A percentile compares a stretch with the other conserved stretches of the same genome.
Conservation (phyloP, 2,113 vertebrate genomes). For the Spea bombifrons region DNA sequence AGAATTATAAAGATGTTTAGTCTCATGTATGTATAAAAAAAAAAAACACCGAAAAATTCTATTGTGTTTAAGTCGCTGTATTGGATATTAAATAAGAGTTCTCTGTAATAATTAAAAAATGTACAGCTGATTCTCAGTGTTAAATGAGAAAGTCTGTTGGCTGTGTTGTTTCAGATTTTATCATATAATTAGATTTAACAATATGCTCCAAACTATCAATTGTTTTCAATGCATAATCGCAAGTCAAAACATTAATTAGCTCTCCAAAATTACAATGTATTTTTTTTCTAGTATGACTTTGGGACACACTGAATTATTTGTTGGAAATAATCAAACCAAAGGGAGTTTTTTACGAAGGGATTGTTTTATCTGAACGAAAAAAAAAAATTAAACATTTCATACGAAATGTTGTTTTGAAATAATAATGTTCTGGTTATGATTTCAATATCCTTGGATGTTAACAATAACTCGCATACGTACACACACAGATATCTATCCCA, state of each 20-base stretch:
- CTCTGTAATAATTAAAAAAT: background rate
- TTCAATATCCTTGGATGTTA: no score
- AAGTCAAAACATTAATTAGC: conserved; percentile 36
- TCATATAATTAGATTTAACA: conserved; percentile 44
- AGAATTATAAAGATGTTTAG: no score
- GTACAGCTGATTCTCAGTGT: background rate
- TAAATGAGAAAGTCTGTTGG: conserved; percentile 11
- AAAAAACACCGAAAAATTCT: background rate
- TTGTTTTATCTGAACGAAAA: conserved; percentile 1
- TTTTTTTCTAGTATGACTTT: background rate
- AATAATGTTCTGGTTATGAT: no score
- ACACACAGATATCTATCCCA: no score
- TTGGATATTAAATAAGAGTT: background rate
- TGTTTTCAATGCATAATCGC: conserved; percentile 27
- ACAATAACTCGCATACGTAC: no score
- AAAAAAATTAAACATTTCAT: background rate
- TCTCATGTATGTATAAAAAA: no score
- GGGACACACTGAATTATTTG: conserved; percentile 18
- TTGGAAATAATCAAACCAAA: background rate
- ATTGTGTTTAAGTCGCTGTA: background rate
- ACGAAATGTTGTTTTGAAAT: background rate
- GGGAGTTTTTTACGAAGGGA: background rate
- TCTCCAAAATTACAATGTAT: conserved; percentile 10
- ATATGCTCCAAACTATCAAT: conserved; percentile 30
- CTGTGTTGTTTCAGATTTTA: conserved; percentile 28